Evolutionary conservation across 2,888 invertebrate genomes (phyloP).

Genomic region (Steromphala cineraria): DNA sequence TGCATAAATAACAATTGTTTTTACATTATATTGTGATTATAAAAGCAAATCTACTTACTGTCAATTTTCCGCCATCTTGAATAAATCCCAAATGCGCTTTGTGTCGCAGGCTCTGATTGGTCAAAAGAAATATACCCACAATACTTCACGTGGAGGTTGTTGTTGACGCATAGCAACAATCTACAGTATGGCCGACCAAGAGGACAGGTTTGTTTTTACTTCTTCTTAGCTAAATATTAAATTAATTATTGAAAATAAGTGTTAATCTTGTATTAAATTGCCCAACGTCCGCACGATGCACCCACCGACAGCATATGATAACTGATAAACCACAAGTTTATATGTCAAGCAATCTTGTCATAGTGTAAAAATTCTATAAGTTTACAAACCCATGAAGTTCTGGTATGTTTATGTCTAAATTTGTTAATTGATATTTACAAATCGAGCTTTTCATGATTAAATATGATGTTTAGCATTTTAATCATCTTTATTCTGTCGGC

Average conservation of each 20-base stretch:
- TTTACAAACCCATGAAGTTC: too few species aligned
- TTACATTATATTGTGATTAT: too few species aligned
- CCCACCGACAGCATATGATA: neutral
- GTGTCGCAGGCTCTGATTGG: neutral
- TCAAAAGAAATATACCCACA: slow-evolving; percentile 38
- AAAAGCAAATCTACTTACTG: neutral
- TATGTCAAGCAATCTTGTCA: too few species aligned
- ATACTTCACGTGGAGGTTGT: slow-evolving; percentile 43
- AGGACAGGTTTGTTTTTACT: slow-evolving; percentile 23
- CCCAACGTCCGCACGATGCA: neutral
- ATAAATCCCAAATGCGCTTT: neutral
- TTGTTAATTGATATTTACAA: too few species aligned
- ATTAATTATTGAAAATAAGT: neutral
- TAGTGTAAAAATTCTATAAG: too few species aligned
- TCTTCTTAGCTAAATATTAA: too few species aligned
- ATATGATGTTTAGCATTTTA: too few species aligned
- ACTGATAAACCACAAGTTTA: neutral
- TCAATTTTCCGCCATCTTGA: neutral
- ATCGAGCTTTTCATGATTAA: too few species aligned
- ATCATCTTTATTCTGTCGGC: too few species aligned
- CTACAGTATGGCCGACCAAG: slow-evolving; percentile 63
- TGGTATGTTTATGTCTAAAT: too few species aligned
- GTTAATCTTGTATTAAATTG: neutral
- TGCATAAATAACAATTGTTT: too few species aligned
- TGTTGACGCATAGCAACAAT: slow-evolving; percentile 62